Evolutionary conservation across 2,797 vertebrate genomes (phyloP).

Genomic region (Fistularia tabacaria): DNA sequence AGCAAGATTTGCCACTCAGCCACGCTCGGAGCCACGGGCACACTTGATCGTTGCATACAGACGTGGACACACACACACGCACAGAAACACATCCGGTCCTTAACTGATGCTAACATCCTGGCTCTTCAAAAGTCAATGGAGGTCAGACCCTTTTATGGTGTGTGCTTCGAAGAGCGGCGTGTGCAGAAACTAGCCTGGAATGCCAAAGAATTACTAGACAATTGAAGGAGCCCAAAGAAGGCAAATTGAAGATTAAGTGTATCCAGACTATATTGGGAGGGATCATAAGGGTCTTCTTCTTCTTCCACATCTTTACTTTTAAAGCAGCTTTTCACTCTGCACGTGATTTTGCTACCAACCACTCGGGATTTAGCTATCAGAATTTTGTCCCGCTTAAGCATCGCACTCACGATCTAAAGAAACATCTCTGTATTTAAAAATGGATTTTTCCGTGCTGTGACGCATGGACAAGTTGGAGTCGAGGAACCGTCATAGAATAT

Average conservation of each 20-base stretch:
- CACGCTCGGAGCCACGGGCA: constrained; percentile 22
- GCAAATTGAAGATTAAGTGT: constrained; percentile 11
- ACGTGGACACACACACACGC: constrained; percentile 1
- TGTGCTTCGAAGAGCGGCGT: constrained; percentile 7
- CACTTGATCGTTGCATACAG: constrained; percentile 25
- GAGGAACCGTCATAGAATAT: constrained; percentile 8
- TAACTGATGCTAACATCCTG: constrained; percentile 39
- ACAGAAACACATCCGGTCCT: constrained; percentile 9
- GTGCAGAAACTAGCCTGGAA: constrained; percentile 27
- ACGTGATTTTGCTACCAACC: constrained; percentile 13
- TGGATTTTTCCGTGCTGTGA: constrained; percentile 9
- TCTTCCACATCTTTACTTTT: constrained; percentile 14
- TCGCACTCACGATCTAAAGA: background rate
- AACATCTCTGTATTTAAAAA: too few species aligned
- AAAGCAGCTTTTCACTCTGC: constrained; percentile 40
- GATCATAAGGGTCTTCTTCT: constrained; percentile 24
- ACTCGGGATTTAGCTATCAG: constrained; percentile 37
- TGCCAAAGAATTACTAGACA: constrained; percentile 8
- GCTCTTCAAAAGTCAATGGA: constrained; percentile 41
- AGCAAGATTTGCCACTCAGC: constrained; percentile 45
- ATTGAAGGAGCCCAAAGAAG: constrained; percentile 8
- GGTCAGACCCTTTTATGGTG: constrained; percentile 29
- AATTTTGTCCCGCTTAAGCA: constrained; percentile 21
- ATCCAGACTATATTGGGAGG: constrained; percentile 9
- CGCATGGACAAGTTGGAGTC: constrained; percentile 12